Conservation (phyloP, 2,797 vertebrate genomes). For the Sebastes nivosus region DNA sequence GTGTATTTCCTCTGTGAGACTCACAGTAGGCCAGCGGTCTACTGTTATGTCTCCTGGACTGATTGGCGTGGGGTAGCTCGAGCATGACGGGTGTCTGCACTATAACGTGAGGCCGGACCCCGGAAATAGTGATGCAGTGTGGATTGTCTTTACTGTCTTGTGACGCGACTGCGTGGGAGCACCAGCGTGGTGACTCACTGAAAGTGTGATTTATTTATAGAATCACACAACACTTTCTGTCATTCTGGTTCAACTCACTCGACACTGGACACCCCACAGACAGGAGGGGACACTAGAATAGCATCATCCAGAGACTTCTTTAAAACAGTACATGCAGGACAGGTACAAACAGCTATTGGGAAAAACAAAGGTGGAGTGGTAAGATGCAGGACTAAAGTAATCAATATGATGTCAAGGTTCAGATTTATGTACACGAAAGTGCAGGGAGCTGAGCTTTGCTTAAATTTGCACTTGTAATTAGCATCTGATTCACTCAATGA, state of each 20-base stretch:
- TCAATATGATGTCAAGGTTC: not conserved
- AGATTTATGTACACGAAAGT: not conserved
- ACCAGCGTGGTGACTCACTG: slow-evolving; percentile 60
- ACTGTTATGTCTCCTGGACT: not conserved
- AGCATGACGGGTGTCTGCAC: not conserved
- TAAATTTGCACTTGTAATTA: not conserved
- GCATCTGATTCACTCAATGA: not conserved
- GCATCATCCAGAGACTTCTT: not conserved
- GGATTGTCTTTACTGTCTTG: slow-evolving; percentile 28
- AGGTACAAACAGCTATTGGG: not conserved
- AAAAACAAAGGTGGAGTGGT: not conserved
- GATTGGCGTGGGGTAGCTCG: not conserved
- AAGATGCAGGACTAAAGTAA: not conserved
- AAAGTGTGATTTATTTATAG: slow-evolving; percentile 69
- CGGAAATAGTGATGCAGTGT: not conserved
- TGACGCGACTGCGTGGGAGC: slow-evolving; percentile 10
- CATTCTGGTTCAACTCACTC: slow-evolving; percentile 45
- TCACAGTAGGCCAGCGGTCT: not conserved
- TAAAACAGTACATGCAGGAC: not conserved
- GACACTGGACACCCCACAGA: slow-evolving; percentile 46
- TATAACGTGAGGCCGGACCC: not conserved
- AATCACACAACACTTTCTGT: slow-evolving; percentile 49
- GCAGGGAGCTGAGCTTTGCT: not conserved
- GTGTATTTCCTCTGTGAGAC: not conserved
- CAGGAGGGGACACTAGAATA: slow-evolving; percentile 6